Evolutionary conservation across 2,888 invertebrate species (phyloP).

Genomic region (Panopea generosa): DNA sequence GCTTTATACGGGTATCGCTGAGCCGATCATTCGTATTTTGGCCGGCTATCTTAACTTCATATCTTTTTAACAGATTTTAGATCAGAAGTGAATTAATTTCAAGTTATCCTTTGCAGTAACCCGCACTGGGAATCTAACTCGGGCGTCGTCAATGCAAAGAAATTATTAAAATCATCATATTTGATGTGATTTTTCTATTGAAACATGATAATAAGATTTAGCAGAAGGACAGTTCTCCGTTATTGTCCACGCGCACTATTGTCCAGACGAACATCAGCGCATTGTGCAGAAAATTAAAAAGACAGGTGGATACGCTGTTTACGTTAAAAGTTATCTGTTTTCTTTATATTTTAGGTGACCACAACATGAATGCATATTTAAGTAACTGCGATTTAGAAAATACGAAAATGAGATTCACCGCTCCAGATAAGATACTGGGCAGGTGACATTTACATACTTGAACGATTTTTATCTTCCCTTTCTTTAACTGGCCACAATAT

Average conservation of each 20-base stretch:
- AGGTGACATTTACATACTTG: too few species aligned
- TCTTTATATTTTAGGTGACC: conserved; percentile 33
- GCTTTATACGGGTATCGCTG: too few species aligned
- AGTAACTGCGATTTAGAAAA: conserved; percentile 12
- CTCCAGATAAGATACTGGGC: too few species aligned
- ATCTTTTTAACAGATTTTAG: conserved; percentile 33
- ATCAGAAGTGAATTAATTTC: conserved; percentile 44
- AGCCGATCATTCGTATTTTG: too few species aligned
- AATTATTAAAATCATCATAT: conserved; percentile 8
- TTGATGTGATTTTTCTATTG: conserved; percentile 15
- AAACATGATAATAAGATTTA: conserved; percentile 13
- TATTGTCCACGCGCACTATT: conserved; percentile 4
- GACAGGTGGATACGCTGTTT: conserved; percentile 27
- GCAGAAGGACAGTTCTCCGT: neutral
- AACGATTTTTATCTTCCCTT: too few species aligned
- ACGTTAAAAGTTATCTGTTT: conserved; percentile 28
- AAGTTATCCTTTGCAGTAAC: conserved; percentile 29
- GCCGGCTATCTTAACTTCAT: neutral
- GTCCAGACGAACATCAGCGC: conserved; percentile 1
- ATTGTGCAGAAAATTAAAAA: conserved; percentile 1
- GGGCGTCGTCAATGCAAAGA: too few species aligned
- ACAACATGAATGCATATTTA: conserved; percentile 19
- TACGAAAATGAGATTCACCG: conserved; percentile 1
- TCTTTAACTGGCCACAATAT: too few species aligned
- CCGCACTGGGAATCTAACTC: neutral